Evolutionary conservation across 2,113 vertebrate genomes (phyloP).

Genomic region (Clinocottus analis): DNA sequence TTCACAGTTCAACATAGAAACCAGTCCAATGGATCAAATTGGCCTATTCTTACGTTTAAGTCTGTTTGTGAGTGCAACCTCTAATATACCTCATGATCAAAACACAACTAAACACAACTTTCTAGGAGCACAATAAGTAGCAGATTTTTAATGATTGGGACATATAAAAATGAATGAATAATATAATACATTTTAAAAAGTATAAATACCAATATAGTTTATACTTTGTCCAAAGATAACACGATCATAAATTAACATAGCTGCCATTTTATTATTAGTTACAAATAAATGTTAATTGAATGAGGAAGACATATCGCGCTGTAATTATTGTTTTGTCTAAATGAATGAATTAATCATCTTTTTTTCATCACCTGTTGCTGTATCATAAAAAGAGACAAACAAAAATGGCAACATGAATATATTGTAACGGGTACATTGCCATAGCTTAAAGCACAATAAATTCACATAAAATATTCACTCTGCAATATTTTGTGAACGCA

Average conservation of each 20-base stretch:
- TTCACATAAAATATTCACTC: not conserved
- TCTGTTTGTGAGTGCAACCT: not conserved
- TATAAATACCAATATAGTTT: conserved; percentile 24
- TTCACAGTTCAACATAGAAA: conserved; percentile 65
- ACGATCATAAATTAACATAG: conserved; percentile 48
- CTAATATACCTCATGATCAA: not conserved
- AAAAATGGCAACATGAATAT: conserved; percentile 52
- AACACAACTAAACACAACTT: conserved; percentile 19
- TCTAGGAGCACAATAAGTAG: not conserved
- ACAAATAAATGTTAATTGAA: not conserved
- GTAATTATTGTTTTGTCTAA: not conserved
- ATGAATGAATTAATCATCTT: not conserved
- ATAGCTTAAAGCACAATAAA: conserved; percentile 18
- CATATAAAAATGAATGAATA: not conserved
- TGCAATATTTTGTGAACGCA: not conserved
- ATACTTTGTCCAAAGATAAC: not conserved
- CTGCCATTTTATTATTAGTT: conserved; percentile 59
- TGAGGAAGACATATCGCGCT: conserved; percentile 1
- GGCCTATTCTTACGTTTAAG: not conserved
- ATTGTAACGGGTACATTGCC: not conserved
- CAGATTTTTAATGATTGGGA: not conserved
- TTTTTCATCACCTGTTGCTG: not conserved
- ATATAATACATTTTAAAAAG: not conserved
- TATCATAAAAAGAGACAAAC: not conserved
- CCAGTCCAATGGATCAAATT: conserved; percentile 39